A percentile compares a stretch with the other conserved stretches of the same genome.
Evolutionary conservation across 2,113 vertebrate species (phyloP).

Genomic region (Camelus dromedarius): DNA sequence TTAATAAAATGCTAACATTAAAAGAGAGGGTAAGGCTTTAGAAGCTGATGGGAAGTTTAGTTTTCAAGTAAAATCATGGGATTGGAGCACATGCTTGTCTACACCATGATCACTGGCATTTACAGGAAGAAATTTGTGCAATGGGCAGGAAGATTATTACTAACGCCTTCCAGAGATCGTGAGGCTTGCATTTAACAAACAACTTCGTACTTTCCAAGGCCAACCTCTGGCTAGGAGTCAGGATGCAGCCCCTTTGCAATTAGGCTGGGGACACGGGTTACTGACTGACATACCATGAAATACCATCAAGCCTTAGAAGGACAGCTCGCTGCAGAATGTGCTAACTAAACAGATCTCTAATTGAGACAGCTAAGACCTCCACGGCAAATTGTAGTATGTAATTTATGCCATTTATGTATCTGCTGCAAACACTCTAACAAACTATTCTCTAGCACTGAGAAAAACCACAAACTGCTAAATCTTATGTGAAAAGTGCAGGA

Average conservation of each 20-base stretch:
- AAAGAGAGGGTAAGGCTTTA: conserved; percentile 32
- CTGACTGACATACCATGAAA: conserved; percentile 80
- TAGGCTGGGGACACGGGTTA: conserved; percentile 65
- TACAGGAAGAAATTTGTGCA: conserved; percentile 82
- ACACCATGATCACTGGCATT: conserved; percentile 82
- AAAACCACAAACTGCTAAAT: neutral
- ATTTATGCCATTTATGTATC: conserved; percentile 62
- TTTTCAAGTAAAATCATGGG: conserved; percentile 66
- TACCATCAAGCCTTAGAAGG: conserved; percentile 67
- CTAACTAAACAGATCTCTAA: conserved; percentile 68
- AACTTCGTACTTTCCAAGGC: conserved; percentile 66
- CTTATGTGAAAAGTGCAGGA: conserved; percentile 24
- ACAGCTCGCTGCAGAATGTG: conserved; percentile 25
- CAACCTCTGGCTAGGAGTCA: conserved; percentile 64
- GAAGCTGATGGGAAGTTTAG: conserved; percentile 64
- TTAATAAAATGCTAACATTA: conserved; percentile 56
- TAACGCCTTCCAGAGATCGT: conserved; percentile 66
- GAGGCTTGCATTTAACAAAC: conserved; percentile 77
- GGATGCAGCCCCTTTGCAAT: conserved; percentile 67
- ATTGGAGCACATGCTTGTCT: conserved; percentile 66
- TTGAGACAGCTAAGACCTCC: conserved; percentile 61
- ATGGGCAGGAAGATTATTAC: conserved; percentile 80
- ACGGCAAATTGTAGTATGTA: conserved; percentile 65
- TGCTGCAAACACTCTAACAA: conserved; percentile 31
- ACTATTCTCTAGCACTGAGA: neutral